Evolutionary conservation across 2,888 invertebrate species (phyloP), one percentile per base, ranked within the genome.

Genomic region (Rapana venosa): DNA sequence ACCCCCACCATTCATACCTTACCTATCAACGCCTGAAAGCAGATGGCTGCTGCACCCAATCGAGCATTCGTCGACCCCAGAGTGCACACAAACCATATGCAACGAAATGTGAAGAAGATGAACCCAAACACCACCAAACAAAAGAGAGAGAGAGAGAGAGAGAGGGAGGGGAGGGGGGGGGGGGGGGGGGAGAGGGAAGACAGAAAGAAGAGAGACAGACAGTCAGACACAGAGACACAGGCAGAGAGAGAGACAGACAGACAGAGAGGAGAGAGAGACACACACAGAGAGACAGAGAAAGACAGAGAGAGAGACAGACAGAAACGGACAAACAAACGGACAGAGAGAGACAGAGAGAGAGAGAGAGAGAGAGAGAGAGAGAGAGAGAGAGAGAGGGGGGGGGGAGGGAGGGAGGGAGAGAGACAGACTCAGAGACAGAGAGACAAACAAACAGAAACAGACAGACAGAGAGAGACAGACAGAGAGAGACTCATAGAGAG

Each of bases 241-340:
- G 26, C 22, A 74, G 26, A 74, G 74, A 74, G 4, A 74, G 74
- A 74, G 74, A n/a, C 6, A n/a, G n/a, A 74, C n/a, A 74, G 74
- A 74, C n/a, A 74, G n/a, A 74, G n/a, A 74, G 74, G 74, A 74
- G 74, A 74, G 74, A 74, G 74, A 74, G 74, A 74, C n/a, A 70
- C 22, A 70, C 22, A 74, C n/a, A 74, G 74, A 74, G 74, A 74
- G 74, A 74, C n/a, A 74, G 74, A 74, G 74, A 74, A 26, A 74
- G 74, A 74, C 26, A 74, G 74, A 74, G n/a, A 74, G n/a, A 26
- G 2, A 74, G 74, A 74, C 26, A 74, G 74, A 74, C 26, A 74
- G 74, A 74, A n/a, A n/a, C 2, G n/a, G 30, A n/a, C 2, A n/a
- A 11, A n/a, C 26, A 74, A 1, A 74, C 0, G 1, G 70, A 70